A percentile compares a stretch with the other conserved stretches of the same genome.
Evolutionary conservation across 2,888 invertebrate genomes (phyloP).

Genomic region (Spisula subtruncata): DNA sequence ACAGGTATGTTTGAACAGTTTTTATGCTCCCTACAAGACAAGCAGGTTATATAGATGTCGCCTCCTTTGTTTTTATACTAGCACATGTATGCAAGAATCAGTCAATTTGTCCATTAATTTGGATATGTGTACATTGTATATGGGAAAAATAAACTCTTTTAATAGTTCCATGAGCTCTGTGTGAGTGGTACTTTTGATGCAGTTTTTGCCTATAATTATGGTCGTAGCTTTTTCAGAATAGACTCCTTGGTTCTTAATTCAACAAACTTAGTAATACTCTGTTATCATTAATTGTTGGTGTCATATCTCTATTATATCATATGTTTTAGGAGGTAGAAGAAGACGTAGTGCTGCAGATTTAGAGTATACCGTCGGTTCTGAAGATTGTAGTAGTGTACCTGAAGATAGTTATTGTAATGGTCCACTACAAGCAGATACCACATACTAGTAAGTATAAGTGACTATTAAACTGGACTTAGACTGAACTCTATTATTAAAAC

Average conservation of each 20-base stretch:
- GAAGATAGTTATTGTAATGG: slow-evolving; percentile 58
- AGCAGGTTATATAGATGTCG: too few species aligned
- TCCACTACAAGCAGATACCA: slow-evolving; percentile 50
- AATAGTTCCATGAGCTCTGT: neutral
- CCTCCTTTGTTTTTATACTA: too few species aligned
- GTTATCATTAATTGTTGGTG: neutral
- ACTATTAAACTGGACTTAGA: too few species aligned
- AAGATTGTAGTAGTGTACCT: slow-evolving; percentile 35
- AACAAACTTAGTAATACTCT: too few species aligned
- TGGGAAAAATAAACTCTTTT: neutral
- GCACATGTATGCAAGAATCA: too few species aligned
- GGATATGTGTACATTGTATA: neutral
- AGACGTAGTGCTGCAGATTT: slow-evolving; percentile 18
- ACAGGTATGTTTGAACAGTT: neutral
- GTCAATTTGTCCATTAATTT: neutral
- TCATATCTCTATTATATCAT: neutral
- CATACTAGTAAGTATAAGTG: slow-evolving; percentile 56
- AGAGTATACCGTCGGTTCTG: slow-evolving; percentile 50
- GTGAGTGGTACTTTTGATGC: neutral
- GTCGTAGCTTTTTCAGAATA: too few species aligned
- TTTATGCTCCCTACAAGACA: neutral
- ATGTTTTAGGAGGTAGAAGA: slow-evolving; percentile 21
- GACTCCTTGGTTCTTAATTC: too few species aligned
- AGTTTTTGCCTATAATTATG: neutral
- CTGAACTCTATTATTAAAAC: too few species aligned